Base-by-base conservation (phyloP, 2,888 invertebrate genomes). In the Acrocyrtus sp. region DNA sequence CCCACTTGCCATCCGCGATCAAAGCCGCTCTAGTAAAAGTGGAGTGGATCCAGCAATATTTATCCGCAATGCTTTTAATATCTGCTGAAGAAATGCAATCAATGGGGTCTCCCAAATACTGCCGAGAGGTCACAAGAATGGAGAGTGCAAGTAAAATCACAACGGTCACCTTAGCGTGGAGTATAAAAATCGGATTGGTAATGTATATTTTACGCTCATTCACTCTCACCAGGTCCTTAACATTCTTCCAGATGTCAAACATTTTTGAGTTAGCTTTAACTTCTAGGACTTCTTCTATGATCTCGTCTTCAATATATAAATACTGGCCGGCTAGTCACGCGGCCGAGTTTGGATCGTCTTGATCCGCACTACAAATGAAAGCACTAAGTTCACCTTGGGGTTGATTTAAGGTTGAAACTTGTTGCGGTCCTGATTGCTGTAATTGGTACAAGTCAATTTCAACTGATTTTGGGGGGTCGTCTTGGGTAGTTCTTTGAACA, bases 11-110 rank as follows among this genome's bases (percentile, higher is more conserved):
- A 47, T 78, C 78, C 2, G 57, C 60, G 22, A 76, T 62, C 5
- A 69, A 63, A n/a, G 75, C 47, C 2, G 74, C 74, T 21, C 77
- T 61, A 4, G 78, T 79, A 47, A 77, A 78, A 1, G 77, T 77
- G 34, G 79, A 78, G 60, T 79, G 79, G 0, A 79, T 77, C 78
- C 78, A 79, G 56, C 79, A 79, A 45, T 77, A 79, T 10, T 74
- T 66, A 21, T 79, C 78, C 1, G 75, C 75, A 2, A 79, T 77
- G n/a, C 51, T 62, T 70, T 79, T 75, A 15, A 77, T 75, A 26
- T 78, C 78, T 5, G 61, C 19, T 17, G 65, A 68, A 12, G 74
- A 67, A 22, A 78, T 78, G 63, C 80, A 80, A 58, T 80, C 78
- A 41, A 80, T 80, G 1, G 80, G 80, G 53, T 80, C 77, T 0